Evolutionary conservation across 2,797 vertebrate genomes (phyloP).

Genomic region (Hipposideros larvatus): DNA sequence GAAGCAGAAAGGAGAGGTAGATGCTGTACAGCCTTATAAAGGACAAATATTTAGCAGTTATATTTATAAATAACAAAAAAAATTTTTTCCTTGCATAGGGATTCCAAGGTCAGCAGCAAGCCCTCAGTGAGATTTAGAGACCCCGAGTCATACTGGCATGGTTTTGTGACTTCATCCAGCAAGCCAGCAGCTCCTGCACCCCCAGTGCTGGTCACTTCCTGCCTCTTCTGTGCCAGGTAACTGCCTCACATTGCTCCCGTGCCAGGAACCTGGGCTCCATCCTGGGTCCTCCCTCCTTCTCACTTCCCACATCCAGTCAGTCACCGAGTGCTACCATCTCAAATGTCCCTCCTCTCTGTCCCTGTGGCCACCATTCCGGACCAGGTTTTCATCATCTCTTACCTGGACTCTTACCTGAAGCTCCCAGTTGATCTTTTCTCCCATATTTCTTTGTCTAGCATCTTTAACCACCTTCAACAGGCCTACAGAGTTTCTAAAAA

Average conservation of each 20-base stretch:
- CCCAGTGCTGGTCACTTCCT: neutral
- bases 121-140: neutral
- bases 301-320: neutral
- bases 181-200: neutral
- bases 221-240: neutral
- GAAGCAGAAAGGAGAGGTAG: neutral
- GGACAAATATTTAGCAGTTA: neutral
- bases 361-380: neutral
- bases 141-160: neutral
- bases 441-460: neutral
- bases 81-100: neutral
- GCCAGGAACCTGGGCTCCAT: neutral
- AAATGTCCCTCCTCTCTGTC: neutral
- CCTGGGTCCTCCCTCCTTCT: neutral
- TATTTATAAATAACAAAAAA: neutral
- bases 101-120: neutral
- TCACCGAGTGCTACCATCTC: neutral
- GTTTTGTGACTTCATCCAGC: neutral
- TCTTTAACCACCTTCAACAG: neutral
- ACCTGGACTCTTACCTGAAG: neutral
- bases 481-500: neutral
- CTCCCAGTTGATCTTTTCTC: neutral
- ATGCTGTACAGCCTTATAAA: neutral
- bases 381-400: neutral
- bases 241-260: neutral